phyloP scores from a whole-genome alignment of 2,888 invertebrate species.

The Pandemis heparana region DNA sequence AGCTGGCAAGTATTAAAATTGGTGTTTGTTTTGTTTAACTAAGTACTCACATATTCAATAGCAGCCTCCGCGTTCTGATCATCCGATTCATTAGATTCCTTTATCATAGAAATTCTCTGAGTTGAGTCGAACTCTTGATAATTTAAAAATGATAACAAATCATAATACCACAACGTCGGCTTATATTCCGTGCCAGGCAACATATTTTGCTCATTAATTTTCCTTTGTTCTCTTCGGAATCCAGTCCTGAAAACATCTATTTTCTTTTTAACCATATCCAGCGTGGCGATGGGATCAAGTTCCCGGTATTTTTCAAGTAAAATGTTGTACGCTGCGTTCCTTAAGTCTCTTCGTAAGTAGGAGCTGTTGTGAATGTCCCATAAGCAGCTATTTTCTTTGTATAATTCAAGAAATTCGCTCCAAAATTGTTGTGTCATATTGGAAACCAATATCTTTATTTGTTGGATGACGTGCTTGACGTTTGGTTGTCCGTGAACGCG shows the following conservation, averaged over 20 bases:
- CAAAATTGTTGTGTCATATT: conserved; percentile 20
- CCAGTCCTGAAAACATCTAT: conserved; percentile 42
- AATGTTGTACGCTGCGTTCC: conserved; percentile 30
- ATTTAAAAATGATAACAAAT: conserved; percentile 35
- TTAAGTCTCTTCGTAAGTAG: conserved; percentile 31
- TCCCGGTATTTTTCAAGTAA: conserved; percentile 33
- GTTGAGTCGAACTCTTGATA: neutral
- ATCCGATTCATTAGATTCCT: conserved; percentile 35
- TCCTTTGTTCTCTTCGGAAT: conserved; percentile 38
- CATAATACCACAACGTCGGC: conserved; percentile 42
- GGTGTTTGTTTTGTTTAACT: neutral
- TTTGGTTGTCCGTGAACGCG: neutral
- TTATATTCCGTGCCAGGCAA: conserved; percentile 20
- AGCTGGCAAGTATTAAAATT: neutral
- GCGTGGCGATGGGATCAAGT: conserved; percentile 32
- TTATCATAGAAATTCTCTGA: neutral
- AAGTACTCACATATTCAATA: conserved; percentile 36
- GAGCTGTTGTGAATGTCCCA: conserved; percentile 33
- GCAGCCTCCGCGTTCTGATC: conserved; percentile 17
- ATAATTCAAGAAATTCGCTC: conserved; percentile 36
- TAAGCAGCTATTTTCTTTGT: conserved; percentile 34
- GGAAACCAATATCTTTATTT: conserved; percentile 2
- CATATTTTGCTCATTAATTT: conserved; percentile 20
- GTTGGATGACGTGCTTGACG: conserved; percentile 18
- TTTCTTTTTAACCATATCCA: conserved; percentile 41